Evolutionary conservation across 2,888 invertebrate species (phyloP).

Genomic region (Corbicula japonica): DNA sequence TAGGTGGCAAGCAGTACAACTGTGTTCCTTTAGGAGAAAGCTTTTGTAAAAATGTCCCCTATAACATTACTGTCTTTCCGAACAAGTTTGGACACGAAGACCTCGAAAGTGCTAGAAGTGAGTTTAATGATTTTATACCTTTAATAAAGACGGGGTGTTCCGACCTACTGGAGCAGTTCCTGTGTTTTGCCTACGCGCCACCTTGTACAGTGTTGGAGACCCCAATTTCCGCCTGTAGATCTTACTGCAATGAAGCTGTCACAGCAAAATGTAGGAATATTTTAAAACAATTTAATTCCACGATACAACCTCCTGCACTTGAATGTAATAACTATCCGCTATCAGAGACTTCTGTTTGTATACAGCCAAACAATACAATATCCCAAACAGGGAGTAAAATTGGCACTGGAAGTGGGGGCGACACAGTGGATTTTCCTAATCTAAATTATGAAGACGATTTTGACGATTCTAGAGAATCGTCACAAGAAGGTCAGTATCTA

Average conservation of each 20-base stretch:
- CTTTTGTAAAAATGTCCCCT: slow-evolving; percentile 44
- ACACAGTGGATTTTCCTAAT: background rate
- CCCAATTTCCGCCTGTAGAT: slow-evolving; percentile 55
- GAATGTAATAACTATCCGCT: slow-evolving; percentile 32
- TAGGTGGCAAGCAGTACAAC: slow-evolving; percentile 1
- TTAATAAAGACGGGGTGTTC: slow-evolving; percentile 53
- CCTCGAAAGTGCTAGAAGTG: slow-evolving; percentile 40
- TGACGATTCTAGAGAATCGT: slow-evolving; percentile 6
- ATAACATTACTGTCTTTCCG: slow-evolving; percentile 61
- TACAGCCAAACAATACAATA: slow-evolving; percentile 18
- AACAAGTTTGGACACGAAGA: slow-evolving; percentile 52
- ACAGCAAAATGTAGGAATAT: slow-evolving; percentile 47
- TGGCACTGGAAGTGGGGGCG: background rate
- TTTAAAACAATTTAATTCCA: slow-evolving; percentile 27
- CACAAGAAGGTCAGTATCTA: slow-evolving; percentile 17
- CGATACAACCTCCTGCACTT: slow-evolving; percentile 33
- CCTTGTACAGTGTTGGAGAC: slow-evolving; percentile 49
- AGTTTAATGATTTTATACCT: slow-evolving; percentile 47
- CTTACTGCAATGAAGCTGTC: slow-evolving; percentile 49
- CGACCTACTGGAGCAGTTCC: slow-evolving; percentile 42
- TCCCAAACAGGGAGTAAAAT: slow-evolving; percentile 14
- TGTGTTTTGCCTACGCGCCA: slow-evolving; percentile 58
- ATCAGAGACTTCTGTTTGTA: slow-evolving; percentile 8
- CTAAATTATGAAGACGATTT: background rate
- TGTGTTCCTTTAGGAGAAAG: slow-evolving; percentile 12